A percentile compares a stretch with the other conserved stretches of the same genome.
Conservation (phyloP, 2,113 vertebrate genomes). For the Microtus montanus region DNA sequence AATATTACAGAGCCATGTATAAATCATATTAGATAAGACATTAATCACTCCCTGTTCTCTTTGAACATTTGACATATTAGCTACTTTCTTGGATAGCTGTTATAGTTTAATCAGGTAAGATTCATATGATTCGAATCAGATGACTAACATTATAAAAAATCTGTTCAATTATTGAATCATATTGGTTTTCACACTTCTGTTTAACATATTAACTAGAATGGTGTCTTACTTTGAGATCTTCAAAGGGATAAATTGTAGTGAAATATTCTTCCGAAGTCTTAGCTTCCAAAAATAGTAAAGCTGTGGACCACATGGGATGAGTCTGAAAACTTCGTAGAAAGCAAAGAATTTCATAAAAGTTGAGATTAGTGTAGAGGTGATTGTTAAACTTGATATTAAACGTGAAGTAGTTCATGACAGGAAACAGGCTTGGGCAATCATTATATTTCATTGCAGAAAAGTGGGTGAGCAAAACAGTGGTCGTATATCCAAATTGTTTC, state of each 20-base stretch:
- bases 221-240: not conserved
- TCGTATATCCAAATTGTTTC: not conserved
- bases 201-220: not conserved
- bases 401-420: not conserved
- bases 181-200: not conserved
- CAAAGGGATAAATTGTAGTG: not conserved
- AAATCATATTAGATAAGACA: slow-evolving; percentile 5
- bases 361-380: not conserved
- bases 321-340: not conserved
- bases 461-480: not conserved
- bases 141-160: not conserved
- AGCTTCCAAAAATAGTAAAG: not conserved
- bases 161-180: not conserved
- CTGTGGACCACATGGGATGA: not conserved
- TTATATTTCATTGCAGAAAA: not conserved
- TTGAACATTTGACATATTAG: not conserved
- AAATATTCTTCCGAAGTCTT: not conserved
- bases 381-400: not conserved
- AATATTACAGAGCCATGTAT: not conserved
- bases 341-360: not conserved
- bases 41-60: not conserved
- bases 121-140: slow-evolving; percentile 19
- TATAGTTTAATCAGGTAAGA: not conserved
- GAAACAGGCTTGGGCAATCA: not conserved
- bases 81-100: not conserved